phyloP scores from a whole-genome alignment of 2,113 vertebrate species.

The Oostethus manadensis region DNA sequence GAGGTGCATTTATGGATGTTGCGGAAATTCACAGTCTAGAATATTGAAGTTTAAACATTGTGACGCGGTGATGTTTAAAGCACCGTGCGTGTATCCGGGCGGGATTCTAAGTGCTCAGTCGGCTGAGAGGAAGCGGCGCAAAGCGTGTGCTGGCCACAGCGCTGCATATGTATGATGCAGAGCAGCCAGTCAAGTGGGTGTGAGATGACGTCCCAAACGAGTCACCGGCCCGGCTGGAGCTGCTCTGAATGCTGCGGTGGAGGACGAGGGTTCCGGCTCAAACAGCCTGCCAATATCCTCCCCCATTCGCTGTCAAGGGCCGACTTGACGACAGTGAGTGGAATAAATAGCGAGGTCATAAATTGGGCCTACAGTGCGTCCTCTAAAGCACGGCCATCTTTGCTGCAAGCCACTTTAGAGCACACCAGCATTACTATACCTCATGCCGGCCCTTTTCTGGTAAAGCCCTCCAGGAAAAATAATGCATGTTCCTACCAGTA shows the following conservation, averaged over 20 bases:
- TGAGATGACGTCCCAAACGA: slow-evolving; percentile 46
- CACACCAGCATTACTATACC: slow-evolving; percentile 13
- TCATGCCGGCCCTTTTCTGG: slow-evolving; percentile 32
- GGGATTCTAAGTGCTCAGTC: slow-evolving; percentile 1
- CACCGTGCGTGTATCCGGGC: slow-evolving; percentile 23
- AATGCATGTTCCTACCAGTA: slow-evolving; percentile 70
- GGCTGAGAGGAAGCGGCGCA: not conserved
- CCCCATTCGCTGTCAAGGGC: slow-evolving; percentile 12
- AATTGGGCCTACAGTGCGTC: slow-evolving; percentile 32
- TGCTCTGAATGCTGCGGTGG: slow-evolving; percentile 20
- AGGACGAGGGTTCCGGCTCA: slow-evolving; percentile 18
- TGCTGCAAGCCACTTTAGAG: slow-evolving; percentile 26
- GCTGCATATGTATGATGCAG: slow-evolving; percentile 41
- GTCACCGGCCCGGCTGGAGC: slow-evolving; percentile 34
- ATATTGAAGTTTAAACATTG: slow-evolving; percentile 62
- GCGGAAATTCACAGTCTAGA: slow-evolving; percentile 42
- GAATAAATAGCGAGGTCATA: slow-evolving; percentile 21
- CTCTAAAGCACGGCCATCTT: slow-evolving; percentile 23
- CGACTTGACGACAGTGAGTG: slow-evolving; percentile 11
- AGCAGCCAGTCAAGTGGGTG: slow-evolving; percentile 28
- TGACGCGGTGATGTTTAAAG: slow-evolving; percentile 28
- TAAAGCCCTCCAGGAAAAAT: slow-evolving; percentile 54
- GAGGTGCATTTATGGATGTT: slow-evolving; percentile 41
- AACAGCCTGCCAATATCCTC: slow-evolving; percentile 30
- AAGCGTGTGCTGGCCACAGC: slow-evolving; percentile 12